Conservation (phyloP, 2,113 vertebrate genomes). For the Corythaixoides concolor region DNA sequence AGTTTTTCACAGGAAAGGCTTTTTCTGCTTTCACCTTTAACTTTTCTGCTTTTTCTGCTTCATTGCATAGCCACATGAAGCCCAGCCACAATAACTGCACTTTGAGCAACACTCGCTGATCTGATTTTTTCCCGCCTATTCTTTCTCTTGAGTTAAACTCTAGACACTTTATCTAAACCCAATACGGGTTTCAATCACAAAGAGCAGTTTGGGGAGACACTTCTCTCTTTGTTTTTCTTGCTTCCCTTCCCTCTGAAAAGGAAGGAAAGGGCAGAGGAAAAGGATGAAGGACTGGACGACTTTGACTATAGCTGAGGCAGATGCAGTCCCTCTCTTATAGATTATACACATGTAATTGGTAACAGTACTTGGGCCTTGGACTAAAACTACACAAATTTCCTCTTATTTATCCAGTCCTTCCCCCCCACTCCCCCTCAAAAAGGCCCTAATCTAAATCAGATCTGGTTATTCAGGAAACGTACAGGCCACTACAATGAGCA, state of each 20-base stretch:
- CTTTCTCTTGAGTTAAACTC: neutral
- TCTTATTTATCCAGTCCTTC: conserved; percentile 24
- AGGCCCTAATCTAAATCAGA: conserved; percentile 63
- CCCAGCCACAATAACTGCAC: neutral
- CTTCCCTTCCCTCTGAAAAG: neutral
- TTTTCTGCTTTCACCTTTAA: neutral
- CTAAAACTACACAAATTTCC: conserved; percentile 46
- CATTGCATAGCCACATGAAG: neutral
- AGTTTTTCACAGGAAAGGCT: neutral
- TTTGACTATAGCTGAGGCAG: conserved; percentile 7
- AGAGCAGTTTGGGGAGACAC: neutral
- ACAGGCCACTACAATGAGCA: conserved; percentile 45
- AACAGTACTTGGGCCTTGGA: conserved; percentile 41
- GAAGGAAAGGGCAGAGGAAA: neutral
- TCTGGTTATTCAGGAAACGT: conserved; percentile 56
- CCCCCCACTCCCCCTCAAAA: neutral
- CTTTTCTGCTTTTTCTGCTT: neutral
- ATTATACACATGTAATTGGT: conserved; percentile 33
- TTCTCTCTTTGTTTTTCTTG: neutral
- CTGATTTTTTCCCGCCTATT: neutral
- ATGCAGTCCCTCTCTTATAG: neutral
- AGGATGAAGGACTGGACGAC: neutral
- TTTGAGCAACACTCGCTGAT: neutral
- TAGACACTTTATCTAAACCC: neutral
- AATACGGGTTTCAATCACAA: neutral